A percentile compares a stretch with the other conserved stretches of the same genome.
Conservation (phyloP, 2,113 vertebrate species). For the Albula goreensis region DNA sequence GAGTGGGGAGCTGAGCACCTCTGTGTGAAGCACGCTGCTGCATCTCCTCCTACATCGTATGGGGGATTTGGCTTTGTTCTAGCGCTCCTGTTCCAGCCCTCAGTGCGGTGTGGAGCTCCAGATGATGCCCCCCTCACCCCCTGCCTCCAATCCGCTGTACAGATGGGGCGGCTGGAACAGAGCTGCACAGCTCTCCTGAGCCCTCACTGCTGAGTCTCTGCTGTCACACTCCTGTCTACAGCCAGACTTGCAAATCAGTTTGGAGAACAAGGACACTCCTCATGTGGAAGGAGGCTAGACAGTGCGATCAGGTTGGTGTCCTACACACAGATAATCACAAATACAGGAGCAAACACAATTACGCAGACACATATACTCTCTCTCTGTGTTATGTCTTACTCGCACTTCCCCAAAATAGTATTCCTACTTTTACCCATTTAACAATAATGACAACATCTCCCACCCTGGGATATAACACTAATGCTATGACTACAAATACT, state of each 20-base stretch:
- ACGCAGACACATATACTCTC: neutral
- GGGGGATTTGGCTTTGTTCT: neutral
- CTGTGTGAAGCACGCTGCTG: no score
- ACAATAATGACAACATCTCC: neutral
- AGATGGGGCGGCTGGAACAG: conserved; percentile 16
- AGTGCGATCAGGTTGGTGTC: neutral
- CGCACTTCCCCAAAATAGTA: neutral
- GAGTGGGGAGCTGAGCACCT: no score
- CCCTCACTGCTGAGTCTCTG: neutral
- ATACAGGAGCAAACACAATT: conserved; percentile 15
- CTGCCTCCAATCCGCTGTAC: neutral
- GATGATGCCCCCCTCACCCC: neutral
- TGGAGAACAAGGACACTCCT: neutral
- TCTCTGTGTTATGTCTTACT: no score
- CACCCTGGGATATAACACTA: neutral
- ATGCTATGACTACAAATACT: neutral
- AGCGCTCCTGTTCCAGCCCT: neutral
- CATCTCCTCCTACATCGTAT: neutral
- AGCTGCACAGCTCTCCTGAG: neutral
- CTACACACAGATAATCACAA: conserved; percentile 42
- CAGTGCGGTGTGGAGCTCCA: conserved; percentile 8
- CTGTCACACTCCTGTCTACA: neutral
- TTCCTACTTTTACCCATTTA: neutral
- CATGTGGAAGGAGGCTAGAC: neutral
- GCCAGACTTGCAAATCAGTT: neutral